Percentiles rank a stretch among this genome's conserved stretches.
phyloP scores from a whole-genome alignment of 2,113 vertebrate genomes.

The cattle (Bos taurus) region DNA sequence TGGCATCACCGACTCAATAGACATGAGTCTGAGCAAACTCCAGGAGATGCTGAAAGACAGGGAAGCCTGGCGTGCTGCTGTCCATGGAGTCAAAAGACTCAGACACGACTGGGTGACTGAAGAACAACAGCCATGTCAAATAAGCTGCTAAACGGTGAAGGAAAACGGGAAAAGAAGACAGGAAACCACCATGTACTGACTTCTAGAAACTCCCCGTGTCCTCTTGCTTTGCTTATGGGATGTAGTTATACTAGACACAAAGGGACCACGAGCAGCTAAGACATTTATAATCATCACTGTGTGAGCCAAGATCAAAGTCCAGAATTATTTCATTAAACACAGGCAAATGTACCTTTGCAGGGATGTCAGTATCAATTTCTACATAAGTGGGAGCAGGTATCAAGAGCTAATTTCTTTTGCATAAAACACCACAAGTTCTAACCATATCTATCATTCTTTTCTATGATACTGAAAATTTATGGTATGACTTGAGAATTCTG shows the following conservation, averaged over 20 bases:
- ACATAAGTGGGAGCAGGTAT: background rate
- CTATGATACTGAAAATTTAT: background rate
- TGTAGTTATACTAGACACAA: too few species aligned
- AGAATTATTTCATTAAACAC: background rate
- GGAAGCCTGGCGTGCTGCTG: background rate
- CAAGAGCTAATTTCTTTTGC: background rate
- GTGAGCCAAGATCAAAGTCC: background rate
- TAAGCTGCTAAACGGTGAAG: background rate
- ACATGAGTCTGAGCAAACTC: background rate
- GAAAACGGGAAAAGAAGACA: background rate
- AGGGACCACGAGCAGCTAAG: background rate
- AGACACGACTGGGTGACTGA: background rate
- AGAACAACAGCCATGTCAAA: fast-evolving
- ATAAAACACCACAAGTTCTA: background rate
- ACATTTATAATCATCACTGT: fast-evolving
- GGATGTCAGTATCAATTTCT: background rate
- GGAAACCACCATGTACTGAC: fast-evolving
- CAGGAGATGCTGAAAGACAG: background rate
- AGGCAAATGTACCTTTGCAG: background rate
- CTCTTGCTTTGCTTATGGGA: background rate
- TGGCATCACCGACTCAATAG: background rate
- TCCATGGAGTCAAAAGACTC: background rate
- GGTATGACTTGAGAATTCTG: background rate
- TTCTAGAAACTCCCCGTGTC: background rate
- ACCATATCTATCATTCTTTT: background rate